Evolutionary conservation across 1,140 invertebrate genomes (phyloP).

Genomic region (Holcopasites calliopsidis): DNA sequence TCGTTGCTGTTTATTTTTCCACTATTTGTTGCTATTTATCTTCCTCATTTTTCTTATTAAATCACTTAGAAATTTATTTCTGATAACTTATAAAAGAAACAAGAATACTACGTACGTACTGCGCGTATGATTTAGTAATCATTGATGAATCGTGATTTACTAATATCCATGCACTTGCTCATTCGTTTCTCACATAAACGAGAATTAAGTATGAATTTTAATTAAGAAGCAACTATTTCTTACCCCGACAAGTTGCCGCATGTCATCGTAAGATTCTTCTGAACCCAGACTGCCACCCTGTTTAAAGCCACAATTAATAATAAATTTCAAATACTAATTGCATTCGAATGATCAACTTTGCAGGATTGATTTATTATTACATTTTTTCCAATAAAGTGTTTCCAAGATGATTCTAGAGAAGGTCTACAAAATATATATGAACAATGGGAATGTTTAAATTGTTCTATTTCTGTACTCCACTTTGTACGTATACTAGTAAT

Average conservation of each 20-base stretch:
- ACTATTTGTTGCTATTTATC: too few relatives aligned
- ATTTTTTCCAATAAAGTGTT: not conserved
- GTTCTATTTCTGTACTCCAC: not conserved
- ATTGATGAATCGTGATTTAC: too few relatives aligned
- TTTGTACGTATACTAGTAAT: not conserved
- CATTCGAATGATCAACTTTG: not conserved
- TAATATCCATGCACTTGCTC: not conserved
- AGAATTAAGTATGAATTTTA: not conserved
- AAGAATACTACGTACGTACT: too few relatives aligned
- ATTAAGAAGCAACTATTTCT: constrained; percentile 52
- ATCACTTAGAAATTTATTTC: too few relatives aligned
- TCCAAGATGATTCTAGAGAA: too few relatives aligned
- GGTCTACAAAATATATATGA: too few relatives aligned
- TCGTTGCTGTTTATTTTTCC: not conserved
- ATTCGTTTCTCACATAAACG: too few relatives aligned
- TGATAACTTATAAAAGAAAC: not conserved
- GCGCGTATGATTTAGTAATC: too few relatives aligned
- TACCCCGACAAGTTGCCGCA: constrained; percentile 81
- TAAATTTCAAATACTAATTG: not conserved
- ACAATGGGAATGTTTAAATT: not conserved
- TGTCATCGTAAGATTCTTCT: constrained; percentile 81
- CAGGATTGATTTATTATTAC: not conserved
- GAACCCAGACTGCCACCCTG: constrained; percentile 81
- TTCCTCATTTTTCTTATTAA: too few relatives aligned
- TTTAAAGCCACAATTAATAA: constrained; percentile 53